Evolutionary conservation across 2,888 invertebrate genomes (phyloP).

Genomic region (Lasioglossum malachurum): DNA sequence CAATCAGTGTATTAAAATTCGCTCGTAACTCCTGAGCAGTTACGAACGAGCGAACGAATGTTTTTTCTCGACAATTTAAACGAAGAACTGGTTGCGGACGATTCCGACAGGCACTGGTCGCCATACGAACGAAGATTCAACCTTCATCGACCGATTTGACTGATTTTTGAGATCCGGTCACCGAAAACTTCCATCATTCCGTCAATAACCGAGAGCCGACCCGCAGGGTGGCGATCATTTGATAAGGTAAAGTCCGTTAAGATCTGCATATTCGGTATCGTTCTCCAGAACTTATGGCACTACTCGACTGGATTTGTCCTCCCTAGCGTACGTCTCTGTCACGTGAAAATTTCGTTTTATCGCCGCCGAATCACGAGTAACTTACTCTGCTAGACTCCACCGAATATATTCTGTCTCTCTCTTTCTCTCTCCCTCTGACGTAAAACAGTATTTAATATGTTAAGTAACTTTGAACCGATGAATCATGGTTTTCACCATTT

Average conservation of each 20-base stretch:
- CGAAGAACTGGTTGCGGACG: conserved; percentile 71
- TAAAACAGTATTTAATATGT: conserved; percentile 14
- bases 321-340: conserved; percentile 16
- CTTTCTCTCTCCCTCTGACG: background rate
- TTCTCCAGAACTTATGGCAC: background rate
- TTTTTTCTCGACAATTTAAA: conserved; percentile 71
- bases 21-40: conserved; percentile 57
- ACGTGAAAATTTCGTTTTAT: conserved; percentile 52
- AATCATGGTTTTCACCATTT: conserved; percentile 26
- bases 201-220: conserved; percentile 92
- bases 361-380: conserved; percentile 43
- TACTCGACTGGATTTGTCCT: background rate
- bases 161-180: conserved; percentile 84
- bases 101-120: conserved; percentile 76
- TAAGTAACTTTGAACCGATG: conserved; percentile 14
- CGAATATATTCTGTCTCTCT: background rate
- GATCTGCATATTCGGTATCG: background rate
- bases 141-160: conserved; percentile 77
- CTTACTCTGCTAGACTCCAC: background rate
- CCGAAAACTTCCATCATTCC: conserved; percentile 92
- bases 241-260: conserved; percentile 80
- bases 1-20: conserved; percentile 38
- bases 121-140: conserved; percentile 67
- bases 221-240: conserved; percentile 90
- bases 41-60: conserved; percentile 78